These are phyloP conservation scores for Thamnaconus septentrionalis DNA, from an alignment of 2,113 vertebrate species.

Conservation along the genomic window DNA sequence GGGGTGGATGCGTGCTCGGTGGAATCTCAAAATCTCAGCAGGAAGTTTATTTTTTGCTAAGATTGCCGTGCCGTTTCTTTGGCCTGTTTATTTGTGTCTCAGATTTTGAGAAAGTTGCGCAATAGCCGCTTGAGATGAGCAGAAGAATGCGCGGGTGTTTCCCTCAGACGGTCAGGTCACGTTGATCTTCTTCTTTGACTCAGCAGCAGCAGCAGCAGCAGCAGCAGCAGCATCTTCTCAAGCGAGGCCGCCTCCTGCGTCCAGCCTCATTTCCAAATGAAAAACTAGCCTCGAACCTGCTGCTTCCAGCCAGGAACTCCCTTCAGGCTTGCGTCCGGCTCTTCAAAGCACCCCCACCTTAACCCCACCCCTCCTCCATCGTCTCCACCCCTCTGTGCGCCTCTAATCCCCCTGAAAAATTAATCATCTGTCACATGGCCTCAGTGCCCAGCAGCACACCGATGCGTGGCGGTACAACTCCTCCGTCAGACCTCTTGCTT, in stretches of 20 bases:
- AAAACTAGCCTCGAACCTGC: neutral
- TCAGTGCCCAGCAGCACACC: slow-evolving; percentile 56
- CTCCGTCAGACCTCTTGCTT: slow-evolving; percentile 21
- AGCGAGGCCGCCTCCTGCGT: too few relatives aligned
- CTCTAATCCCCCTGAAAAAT: slow-evolving; percentile 72
- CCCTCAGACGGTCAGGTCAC: slow-evolving; percentile 1
- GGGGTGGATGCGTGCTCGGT: slow-evolving; percentile 18
- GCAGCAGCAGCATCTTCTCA: too few relatives aligned
- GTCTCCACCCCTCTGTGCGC: slow-evolving; percentile 17
- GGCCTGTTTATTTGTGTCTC: slow-evolving; percentile 4
- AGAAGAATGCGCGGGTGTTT: slow-evolving; percentile 22
- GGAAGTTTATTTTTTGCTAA: neutral
- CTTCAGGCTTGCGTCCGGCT: slow-evolving; percentile 33
- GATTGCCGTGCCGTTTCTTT: neutral
- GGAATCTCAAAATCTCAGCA: neutral
- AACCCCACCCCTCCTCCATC: neutral
- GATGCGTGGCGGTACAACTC: slow-evolving; percentile 47
- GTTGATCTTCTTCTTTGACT: neutral
- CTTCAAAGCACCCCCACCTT: slow-evolving; percentile 23
- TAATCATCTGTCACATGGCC: slow-evolving; percentile 71
- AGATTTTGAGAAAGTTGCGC: slow-evolving; percentile 23
- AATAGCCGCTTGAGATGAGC: slow-evolving; percentile 17
- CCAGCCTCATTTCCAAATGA: too few relatives aligned
- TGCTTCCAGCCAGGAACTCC: slow-evolving; percentile 27
- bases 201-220: too few relatives aligned